These are phyloP conservation scores for Chelmon rostratus DNA, from an alignment of 2,797 vertebrate genomes.

Conservation along the genomic window DNA sequence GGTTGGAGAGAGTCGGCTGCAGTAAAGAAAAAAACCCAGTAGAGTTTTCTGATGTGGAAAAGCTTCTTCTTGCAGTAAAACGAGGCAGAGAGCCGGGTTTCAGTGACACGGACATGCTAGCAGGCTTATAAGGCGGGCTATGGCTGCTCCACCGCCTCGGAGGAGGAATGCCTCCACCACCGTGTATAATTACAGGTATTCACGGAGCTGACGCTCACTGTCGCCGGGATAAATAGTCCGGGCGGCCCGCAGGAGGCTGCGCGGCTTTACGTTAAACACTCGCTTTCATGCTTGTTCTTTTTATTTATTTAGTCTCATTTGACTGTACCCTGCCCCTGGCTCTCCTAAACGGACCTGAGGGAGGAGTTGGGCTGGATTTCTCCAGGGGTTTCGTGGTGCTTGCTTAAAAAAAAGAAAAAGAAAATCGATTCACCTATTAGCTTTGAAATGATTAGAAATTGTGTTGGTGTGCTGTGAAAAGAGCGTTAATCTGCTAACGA, in stretches of 20 bases:
- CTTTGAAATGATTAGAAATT: slow-evolving; percentile 82
- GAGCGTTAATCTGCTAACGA: slow-evolving; percentile 75
- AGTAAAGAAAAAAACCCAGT: background rate
- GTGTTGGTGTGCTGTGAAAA: slow-evolving; percentile 65
- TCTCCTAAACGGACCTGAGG: slow-evolving; percentile 71
- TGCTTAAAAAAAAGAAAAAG: slow-evolving; percentile 17
- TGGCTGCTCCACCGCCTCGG: slow-evolving; percentile 51
- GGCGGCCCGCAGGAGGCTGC: slow-evolving; percentile 6
- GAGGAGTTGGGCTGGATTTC: slow-evolving; percentile 72
- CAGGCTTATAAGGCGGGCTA: background rate
- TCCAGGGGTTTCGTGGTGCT: slow-evolving; percentile 43
- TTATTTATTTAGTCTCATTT: background rate
- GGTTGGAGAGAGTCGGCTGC: slow-evolving; percentile 3
- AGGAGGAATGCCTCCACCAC: slow-evolving; percentile 62
- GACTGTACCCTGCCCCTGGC: background rate
- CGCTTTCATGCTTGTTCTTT: slow-evolving; percentile 4
- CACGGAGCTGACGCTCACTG: slow-evolving; percentile 57
- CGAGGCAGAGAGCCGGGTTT: background rate
- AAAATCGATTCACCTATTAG: slow-evolving; percentile 78
- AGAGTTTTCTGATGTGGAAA: slow-evolving; percentile 28
- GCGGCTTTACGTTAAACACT: slow-evolving; percentile 9
- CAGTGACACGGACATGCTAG: slow-evolving; percentile 1
- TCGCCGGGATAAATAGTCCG: slow-evolving; percentile 53
- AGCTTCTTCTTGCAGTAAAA: background rate
- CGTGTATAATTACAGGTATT: slow-evolving; percentile 71